Conservation (phyloP, 2,113 vertebrate genomes). For the Melanostigma gelatinosum region DNA sequence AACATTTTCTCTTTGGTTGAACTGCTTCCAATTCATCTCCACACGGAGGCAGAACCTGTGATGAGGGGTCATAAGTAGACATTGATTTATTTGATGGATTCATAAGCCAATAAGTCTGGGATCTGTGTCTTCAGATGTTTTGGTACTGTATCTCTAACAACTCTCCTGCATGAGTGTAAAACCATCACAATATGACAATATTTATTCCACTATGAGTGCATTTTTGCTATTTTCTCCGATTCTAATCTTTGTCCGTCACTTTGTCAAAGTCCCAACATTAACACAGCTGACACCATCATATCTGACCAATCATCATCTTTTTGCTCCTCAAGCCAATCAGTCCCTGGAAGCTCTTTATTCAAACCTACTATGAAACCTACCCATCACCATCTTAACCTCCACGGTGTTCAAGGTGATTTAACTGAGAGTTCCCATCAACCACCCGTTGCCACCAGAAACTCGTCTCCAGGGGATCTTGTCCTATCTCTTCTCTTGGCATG, state of each 20-base stretch:
- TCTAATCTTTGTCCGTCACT: background rate
- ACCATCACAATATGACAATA: background rate
- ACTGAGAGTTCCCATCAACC: background rate
- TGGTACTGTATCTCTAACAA: background rate
- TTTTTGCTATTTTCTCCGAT: background rate
- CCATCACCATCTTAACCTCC: background rate
- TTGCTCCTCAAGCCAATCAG: background rate
- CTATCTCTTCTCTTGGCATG: background rate
- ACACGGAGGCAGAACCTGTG: background rate
- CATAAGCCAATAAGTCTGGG: background rate
- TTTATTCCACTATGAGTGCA: background rate
- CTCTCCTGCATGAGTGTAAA: background rate
- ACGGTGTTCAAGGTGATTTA: constrained; percentile 1
- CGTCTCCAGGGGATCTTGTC: background rate
- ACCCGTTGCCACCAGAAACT: background rate
- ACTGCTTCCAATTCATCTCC: background rate
- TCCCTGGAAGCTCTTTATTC: background rate
- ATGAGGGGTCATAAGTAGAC: background rate
- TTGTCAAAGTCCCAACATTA: background rate
- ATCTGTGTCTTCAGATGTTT: background rate
- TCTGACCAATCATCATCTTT: background rate
- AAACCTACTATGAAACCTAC: background rate
- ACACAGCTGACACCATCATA: background rate
- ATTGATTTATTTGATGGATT: background rate
- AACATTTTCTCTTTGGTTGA: background rate